Percentiles rank a stretch among this genome's conserved stretches.
These are phyloP conservation scores for Ochlodes sylvanus DNA, from an alignment of 2,888 invertebrate species.

Conservation along the genomic window DNA sequence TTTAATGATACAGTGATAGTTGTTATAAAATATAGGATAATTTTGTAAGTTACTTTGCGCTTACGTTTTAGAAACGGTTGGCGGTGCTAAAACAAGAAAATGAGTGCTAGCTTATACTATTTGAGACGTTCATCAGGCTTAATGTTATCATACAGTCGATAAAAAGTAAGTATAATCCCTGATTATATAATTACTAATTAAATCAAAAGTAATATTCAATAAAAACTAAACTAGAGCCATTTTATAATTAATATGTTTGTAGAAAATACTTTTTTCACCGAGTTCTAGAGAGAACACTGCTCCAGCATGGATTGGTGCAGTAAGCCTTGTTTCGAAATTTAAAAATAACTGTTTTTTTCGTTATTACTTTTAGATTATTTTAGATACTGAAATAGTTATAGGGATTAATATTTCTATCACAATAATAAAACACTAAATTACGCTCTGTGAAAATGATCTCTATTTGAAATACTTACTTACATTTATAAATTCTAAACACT, in stretches of 20 bases:
- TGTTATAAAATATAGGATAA: conserved; percentile 24
- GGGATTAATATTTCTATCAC: not conserved
- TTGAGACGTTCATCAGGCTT: conserved; percentile 37
- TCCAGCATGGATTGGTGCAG: not conserved
- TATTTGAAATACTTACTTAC: not conserved
- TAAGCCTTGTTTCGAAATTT: not conserved
- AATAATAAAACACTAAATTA: conserved; percentile 7
- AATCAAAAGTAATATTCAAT: conserved; percentile 13
- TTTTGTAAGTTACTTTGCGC: conserved; percentile 35
- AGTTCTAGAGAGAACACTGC: not conserved
- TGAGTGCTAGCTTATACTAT: conserved; percentile 36
- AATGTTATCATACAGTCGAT: conserved; percentile 33
- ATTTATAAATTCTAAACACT: not conserved
- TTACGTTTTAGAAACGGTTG: conserved; percentile 37
- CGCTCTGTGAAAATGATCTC: conserved; percentile 4
- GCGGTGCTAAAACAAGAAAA: conserved; percentile 37
- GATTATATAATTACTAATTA: conserved; percentile 32
- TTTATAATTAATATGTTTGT: not conserved
- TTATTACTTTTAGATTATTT: too few relatives aligned
- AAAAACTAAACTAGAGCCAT: conserved; percentile 6
- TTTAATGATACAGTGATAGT: conserved; percentile 15
- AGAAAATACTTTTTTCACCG: not conserved
- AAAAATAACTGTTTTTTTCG: too few relatives aligned
- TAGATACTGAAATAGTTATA: too few relatives aligned
- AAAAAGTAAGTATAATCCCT: conserved; percentile 37